Base-by-base conservation (phyloP, 2,888 invertebrate genomes). In the Thumatha senex region DNA sequence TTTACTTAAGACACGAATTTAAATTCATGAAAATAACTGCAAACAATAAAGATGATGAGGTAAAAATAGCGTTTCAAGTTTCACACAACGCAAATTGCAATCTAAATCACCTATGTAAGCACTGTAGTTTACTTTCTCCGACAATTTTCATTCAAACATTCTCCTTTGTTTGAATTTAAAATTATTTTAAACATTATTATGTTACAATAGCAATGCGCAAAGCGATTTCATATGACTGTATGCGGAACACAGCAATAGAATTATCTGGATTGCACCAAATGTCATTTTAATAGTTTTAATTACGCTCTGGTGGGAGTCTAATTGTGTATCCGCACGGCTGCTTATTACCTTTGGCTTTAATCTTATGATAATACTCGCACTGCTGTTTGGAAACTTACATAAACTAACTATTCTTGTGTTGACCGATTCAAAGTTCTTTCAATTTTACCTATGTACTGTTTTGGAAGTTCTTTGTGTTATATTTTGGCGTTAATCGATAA, bases 241-340 rank as follows among this genome's bases (percentile, higher is more conserved):
- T 63, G 73, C 71, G 73, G 74, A 70, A 77, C 64, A 63, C 61
- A 56, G 58, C 61, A 54, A 56, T 54, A 59, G 67, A 71, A 69
- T 59, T 62, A 69, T 70, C 62, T 74, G 39, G 47, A 66, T 56
- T 66, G 74, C 68, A 78, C 78, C 84, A 87, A 88, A 89, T 89
- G 87, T 84, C 74, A 79, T 86, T 88, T 86, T 89, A 89, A 89
- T 89, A 76, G 87, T 86, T 84, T 83, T 88, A 88, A 89, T 88
- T 88, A 81, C 76, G 70, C 67, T 57, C 69, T 63, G 52, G 67
- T 60, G 64, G 65, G 61, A 66, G 67, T 54, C 68, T 82, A 82
- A 85, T 84, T 82, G 73, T 73, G 67, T 59, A 56, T 44, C 59
- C 67, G 67, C 67, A 70, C 69, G 68, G 66, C n/a, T 58, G 51